A percentile compares a stretch with the other conserved stretches of the same genome.
Evolutionary conservation across 53 echinoderm and acorn worm genomes (phyloP).

Genomic region (Holothuria leucospilota): DNA sequence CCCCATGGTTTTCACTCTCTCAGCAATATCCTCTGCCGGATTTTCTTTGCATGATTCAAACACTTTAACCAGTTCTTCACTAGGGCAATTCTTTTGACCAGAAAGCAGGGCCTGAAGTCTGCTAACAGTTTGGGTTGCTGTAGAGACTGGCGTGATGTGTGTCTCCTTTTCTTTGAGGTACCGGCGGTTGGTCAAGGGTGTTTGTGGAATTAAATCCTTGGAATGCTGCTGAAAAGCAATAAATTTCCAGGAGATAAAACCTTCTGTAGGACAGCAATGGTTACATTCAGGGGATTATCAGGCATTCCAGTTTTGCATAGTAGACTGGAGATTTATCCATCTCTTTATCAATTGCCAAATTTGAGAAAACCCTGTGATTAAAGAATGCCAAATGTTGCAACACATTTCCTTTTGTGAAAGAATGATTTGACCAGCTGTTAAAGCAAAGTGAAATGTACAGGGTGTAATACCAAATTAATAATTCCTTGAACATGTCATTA

Average conservation of each 20-base stretch:
- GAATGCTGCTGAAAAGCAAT: constrained; percentile 49
- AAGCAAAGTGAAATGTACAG: no score
- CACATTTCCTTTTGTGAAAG: no score
- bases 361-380: no score
- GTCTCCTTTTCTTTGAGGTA: constrained; percentile 91
- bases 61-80: constrained; percentile 71
- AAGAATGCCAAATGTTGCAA: no score
- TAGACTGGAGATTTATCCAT: no score
- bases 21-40: constrained; percentile 73
- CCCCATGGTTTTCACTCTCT: constrained; percentile 88
- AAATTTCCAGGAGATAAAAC: neutral
- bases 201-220: constrained; percentile 81
- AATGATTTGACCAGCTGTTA: no score
- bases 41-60: constrained; percentile 83
- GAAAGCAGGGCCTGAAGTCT: constrained; percentile 87
- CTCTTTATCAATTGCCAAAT: no score
- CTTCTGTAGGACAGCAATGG: neutral
- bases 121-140: constrained; percentile 98
- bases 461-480: no score
- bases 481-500: no score
- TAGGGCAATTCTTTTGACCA: constrained; percentile 81
- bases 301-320: neutral
- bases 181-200: constrained; percentile 87
- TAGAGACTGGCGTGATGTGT: constrained; percentile 87
- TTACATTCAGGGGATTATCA: neutral